Evolutionary conservation across 1,140 invertebrate genomes (phyloP).

Genomic region (Drosophila bocki): DNA sequence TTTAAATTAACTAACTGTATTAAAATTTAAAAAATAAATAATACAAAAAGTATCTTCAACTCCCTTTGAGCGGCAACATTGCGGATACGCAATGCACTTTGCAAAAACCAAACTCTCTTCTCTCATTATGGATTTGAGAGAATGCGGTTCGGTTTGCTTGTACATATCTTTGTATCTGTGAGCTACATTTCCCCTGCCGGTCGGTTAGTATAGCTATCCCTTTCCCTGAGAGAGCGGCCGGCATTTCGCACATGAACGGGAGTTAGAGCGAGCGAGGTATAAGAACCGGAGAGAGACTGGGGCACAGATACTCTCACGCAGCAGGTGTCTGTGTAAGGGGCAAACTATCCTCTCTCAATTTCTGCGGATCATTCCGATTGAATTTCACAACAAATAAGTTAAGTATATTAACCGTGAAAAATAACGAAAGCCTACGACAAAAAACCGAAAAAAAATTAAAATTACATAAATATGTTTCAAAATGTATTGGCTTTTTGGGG

Average conservation of each 20-base stretch:
- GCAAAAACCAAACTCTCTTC: not conserved
- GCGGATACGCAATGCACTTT: slow-evolving; percentile 55
- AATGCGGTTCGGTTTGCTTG: not conserved
- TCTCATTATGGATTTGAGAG: not conserved
- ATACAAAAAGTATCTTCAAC: too few species aligned
- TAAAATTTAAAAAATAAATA: not conserved
- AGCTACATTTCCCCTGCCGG: slow-evolving; percentile 30
- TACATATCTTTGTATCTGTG: slow-evolving; percentile 11
- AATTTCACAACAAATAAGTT: slow-evolving; percentile 68
- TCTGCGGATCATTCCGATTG: slow-evolving; percentile 64
- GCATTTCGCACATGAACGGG: not conserved
- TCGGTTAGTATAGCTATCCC: slow-evolving; percentile 23
- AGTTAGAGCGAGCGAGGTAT: slow-evolving; percentile 9
- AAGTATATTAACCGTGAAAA: not conserved
- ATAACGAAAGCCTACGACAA: not conserved
- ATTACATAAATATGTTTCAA: not conserved
- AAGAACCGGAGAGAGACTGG: slow-evolving; percentile 7
- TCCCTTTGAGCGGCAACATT: not conserved
- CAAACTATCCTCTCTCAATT: slow-evolving; percentile 24
- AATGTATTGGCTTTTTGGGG: not conserved
- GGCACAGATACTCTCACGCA: slow-evolving; percentile 1
- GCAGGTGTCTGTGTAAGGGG: slow-evolving; percentile 2
- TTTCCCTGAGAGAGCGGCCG: not conserved
- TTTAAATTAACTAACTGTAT: not conserved
- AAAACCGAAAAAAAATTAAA: not conserved